phyloP scores from a whole-genome alignment of 2,113 vertebrate species.

The Tragelaphus scriptus region DNA sequence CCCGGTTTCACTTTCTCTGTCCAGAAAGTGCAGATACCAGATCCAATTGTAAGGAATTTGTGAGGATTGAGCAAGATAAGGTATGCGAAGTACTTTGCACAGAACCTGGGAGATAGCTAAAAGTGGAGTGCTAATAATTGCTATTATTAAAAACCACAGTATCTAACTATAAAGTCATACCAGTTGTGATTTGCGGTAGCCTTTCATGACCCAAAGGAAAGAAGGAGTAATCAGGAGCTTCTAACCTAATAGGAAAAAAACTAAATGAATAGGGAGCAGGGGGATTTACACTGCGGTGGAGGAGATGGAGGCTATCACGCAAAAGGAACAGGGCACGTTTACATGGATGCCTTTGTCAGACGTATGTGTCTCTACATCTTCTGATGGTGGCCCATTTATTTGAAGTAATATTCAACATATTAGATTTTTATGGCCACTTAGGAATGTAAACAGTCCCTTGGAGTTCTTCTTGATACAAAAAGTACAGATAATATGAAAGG shows the following conservation, averaged over 20 bases:
- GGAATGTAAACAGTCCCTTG: not conserved
- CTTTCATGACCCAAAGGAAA: conserved; percentile 28
- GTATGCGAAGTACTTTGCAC: not conserved
- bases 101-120: not conserved
- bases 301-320: not conserved
- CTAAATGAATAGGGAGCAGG: not conserved
- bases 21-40: not conserved
- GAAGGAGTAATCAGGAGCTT: conserved; percentile 28
- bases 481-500: not conserved
- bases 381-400: not conserved
- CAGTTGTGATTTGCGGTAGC: not conserved
- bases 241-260: conserved; percentile 3
- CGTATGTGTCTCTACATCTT: not conserved
- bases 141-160: not conserved
- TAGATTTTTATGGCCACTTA: not conserved
- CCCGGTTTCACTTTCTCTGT: not conserved
- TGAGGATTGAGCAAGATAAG: not conserved
- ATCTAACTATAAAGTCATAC: not conserved
- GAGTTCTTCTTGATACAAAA: not conserved
- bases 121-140: not conserved
- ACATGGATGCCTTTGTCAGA: not conserved
- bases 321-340: conserved; percentile 13
- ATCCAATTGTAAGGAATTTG: not conserved
- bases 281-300: conserved; percentile 16
- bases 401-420: not conserved